These are phyloP conservation scores for Drosophila longiperda DNA, from an alignment of 2,888 invertebrate genomes.

Conservation along the genomic window DNA sequence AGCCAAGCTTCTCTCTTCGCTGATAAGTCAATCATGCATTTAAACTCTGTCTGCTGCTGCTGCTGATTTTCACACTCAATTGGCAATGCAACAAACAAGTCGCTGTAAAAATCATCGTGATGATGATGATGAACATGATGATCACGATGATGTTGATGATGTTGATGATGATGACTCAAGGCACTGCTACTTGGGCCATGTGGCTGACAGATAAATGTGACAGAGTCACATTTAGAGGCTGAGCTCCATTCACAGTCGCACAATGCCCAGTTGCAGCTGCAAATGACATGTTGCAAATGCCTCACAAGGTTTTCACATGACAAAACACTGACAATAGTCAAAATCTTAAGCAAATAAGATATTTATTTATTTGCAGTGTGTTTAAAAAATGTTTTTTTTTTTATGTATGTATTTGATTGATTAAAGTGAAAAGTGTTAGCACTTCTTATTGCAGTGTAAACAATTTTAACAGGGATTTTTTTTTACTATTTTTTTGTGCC, in stretches of 20 bases:
- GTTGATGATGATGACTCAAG: slow-evolving; percentile 40
- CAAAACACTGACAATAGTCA: not conserved
- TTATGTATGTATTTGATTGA: not conserved
- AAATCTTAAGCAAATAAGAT: not conserved
- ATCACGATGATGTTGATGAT: slow-evolving; percentile 15
- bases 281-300: slow-evolving; percentile 34
- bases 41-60: slow-evolving; percentile 23
- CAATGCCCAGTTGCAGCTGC: slow-evolving; percentile 23
- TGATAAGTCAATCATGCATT: slow-evolving; percentile 45
- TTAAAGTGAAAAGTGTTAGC: not conserved
- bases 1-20: slow-evolving; percentile 37
- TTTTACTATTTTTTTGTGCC: too few species aligned
- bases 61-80: slow-evolving; percentile 38
- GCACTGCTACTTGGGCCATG: slow-evolving; percentile 4
- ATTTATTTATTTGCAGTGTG: not conserved
- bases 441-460: not conserved
- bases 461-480: too few species aligned
- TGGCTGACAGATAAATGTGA: not conserved
- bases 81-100: slow-evolving; percentile 58
- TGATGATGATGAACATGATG: slow-evolving; percentile 8
- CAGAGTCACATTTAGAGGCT: not conserved
- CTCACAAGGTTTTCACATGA: slow-evolving; percentile 34
- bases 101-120: slow-evolving; percentile 36
- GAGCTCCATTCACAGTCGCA: slow-evolving; percentile 9
- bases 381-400: not conserved